Conservation (phyloP, 2,113 vertebrate genomes). For the Smithornis capensis region DNA sequence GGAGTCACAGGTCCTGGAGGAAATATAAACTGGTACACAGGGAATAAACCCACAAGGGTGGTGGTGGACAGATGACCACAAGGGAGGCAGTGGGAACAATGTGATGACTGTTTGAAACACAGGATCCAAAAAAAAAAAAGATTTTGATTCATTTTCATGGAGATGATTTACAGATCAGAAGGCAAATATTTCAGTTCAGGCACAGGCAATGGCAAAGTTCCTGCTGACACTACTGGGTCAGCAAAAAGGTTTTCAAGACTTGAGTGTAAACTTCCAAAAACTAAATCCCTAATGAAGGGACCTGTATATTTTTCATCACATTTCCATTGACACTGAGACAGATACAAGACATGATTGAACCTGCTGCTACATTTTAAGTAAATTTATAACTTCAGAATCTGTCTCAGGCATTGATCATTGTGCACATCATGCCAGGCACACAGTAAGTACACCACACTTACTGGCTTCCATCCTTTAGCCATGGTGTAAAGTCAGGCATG, state of each 20-base stretch:
- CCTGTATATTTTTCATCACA: neutral
- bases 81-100: neutral
- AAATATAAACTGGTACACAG: neutral
- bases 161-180: neutral
- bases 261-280: slow-evolving; percentile 6
- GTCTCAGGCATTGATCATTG: neutral
- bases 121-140: neutral
- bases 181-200: neutral
- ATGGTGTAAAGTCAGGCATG: neutral
- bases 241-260: neutral
- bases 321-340: neutral
- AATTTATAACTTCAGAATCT: neutral
- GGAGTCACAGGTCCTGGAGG: neutral
- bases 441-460: neutral
- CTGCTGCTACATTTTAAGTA: neutral
- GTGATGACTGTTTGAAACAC: neutral
- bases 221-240: neutral
- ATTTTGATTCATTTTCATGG: neutral
- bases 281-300: neutral
- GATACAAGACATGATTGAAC: neutral
- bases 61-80: neutral
- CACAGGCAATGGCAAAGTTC: neutral
- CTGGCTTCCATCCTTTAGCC: neutral
- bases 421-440: neutral
- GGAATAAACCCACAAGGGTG: neutral